Evolutionary conservation across 2,113 vertebrate species (phyloP), one percentile per base, ranked within the genome.

Genomic region (Nothocercus julius): DNA sequence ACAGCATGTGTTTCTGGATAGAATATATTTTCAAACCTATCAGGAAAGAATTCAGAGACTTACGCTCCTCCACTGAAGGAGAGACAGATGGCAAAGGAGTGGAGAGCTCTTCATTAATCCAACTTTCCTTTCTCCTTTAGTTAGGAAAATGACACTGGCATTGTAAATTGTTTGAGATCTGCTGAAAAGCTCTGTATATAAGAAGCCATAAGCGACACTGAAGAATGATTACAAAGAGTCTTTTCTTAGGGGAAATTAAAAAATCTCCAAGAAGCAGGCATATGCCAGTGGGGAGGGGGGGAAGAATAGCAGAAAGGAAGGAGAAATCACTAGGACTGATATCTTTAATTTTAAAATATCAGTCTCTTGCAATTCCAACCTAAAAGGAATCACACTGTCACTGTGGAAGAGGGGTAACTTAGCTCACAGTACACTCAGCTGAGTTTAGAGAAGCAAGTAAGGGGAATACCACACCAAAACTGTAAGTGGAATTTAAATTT

Each of bases 361-460:
- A 78, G 77, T 54, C 45, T 93, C 68, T 74, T 81, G 45, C 64
- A 90, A 77, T 73, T 96, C 66, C 63, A 90, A 92, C 83, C n/a
- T 40, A 86, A 94, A 90, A 88, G 64, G 30, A 90, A 90, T 81
- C 73, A 62, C 62, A 86, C 18, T 38, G 72, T 62, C 73, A 85
- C 68, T 63, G 27, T 54, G 64, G 64, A 93, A 88, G 85, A 78
- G 40, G 19, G 24, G 18, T 54, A 47, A 47, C 47, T 20, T 47
- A 47, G 47, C 20, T 47, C 19, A 21, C 47, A 87, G 32, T 28
- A 85, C 83, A 84, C 61, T 49, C 47, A 86, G 22, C 51, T 87
- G 47, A 86, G 51, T 56, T 92, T 70, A 67, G 38, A 88, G 51
- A 88, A 78, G 72, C 72, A 89, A 94, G 34, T 82, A 79, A 76